Conservation (phyloP, 2,113 vertebrate species). For the Chlamydotis undulata region DNA sequence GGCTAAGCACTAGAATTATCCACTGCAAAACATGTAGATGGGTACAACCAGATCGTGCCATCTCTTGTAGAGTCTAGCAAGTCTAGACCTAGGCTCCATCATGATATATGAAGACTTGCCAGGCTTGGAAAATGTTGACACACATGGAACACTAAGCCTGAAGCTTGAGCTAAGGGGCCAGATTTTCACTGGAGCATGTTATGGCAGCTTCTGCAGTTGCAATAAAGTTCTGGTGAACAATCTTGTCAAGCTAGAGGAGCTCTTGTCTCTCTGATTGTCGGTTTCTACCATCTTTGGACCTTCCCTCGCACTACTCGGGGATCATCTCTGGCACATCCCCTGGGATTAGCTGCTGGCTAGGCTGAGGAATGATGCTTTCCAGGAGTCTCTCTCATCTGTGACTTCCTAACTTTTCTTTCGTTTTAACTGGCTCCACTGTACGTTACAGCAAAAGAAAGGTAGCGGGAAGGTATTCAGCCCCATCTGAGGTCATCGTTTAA, state of each 20-base stretch:
- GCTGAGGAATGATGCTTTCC: not conserved
- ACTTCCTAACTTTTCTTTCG: not conserved
- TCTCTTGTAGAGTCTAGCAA: not conserved
- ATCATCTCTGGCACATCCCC: not conserved
- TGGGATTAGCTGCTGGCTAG: not conserved
- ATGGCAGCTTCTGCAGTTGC: not conserved
- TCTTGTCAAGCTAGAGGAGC: not conserved
- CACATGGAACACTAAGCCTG: not conserved
- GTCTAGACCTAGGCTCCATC: not conserved
- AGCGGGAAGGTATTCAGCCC: not conserved
- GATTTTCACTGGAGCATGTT: not conserved
- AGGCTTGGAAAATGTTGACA: not conserved
- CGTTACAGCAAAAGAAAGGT: not conserved
- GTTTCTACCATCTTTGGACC: not conserved
- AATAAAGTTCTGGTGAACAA: not conserved
- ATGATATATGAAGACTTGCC: rapidly evolving
- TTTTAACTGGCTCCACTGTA: not conserved
- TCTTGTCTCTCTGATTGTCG: not conserved
- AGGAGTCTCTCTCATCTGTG: not conserved
- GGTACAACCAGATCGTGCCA: not conserved
- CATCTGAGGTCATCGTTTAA: not conserved
- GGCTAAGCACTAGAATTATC: not conserved
- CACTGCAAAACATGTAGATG: not conserved
- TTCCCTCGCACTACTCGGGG: not conserved
- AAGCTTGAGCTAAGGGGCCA: not conserved